These are phyloP conservation scores for Alosa sapidissima DNA, from an alignment of 2,797 vertebrate species.

Conservation along the genomic window DNA sequence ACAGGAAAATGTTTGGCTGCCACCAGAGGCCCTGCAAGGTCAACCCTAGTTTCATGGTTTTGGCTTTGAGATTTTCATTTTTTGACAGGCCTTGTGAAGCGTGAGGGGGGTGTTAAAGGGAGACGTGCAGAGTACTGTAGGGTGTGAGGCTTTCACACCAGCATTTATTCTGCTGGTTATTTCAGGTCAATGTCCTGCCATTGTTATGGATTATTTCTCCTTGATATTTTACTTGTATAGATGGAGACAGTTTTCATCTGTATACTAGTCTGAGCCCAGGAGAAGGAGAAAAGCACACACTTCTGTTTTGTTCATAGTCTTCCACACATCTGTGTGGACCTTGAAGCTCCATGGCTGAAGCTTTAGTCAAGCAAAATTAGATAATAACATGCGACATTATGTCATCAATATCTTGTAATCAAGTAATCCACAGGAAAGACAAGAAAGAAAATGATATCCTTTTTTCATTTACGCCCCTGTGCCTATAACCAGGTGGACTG, in stretches of 20 bases:
- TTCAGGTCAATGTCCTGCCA: neutral
- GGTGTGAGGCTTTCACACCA: conserved; percentile 27
- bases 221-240: neutral
- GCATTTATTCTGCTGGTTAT: neutral
- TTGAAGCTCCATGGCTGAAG: neutral
- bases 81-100: conserved; percentile 40
- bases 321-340: neutral
- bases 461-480: neutral
- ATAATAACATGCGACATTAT: neutral
- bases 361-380: neutral
- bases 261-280: too few relatives aligned
- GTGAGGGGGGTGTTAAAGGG: conserved; percentile 42
- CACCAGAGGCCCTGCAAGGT: conserved; percentile 45
- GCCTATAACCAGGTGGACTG: neutral
- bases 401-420: neutral
- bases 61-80: conserved; percentile 41
- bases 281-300: too few relatives aligned
- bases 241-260: too few relatives aligned
- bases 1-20: conserved; percentile 28
- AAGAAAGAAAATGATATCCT: too few relatives aligned
- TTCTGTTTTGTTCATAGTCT: neutral
- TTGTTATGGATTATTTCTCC: neutral
- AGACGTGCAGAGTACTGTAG: conserved; percentile 37
- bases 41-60: conserved; percentile 38
- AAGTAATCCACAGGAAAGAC: too few relatives aligned